These are phyloP conservation scores for Phania funesta DNA, from an alignment of 2,888 invertebrate genomes.

Conservation along the genomic window DNA sequence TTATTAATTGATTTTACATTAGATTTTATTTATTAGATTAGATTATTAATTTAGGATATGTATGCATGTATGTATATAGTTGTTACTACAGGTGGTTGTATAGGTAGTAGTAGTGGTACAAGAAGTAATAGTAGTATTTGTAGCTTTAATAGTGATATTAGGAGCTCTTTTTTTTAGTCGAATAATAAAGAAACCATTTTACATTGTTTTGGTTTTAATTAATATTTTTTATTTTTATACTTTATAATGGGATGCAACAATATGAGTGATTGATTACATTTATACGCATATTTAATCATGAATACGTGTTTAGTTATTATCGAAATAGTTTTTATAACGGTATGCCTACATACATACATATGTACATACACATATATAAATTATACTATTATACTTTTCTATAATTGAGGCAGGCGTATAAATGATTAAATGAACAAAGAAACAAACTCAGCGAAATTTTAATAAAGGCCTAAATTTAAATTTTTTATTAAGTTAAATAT, in stretches of 20 bases:
- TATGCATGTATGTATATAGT: slow-evolving; percentile 51
- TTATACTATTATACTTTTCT: not conserved
- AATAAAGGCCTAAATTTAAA: not conserved
- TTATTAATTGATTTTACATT: slow-evolving; percentile 57
- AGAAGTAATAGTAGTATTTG: slow-evolving; percentile 44
- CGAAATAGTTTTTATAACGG: slow-evolving; percentile 16
- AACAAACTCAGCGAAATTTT: slow-evolving; percentile 33
- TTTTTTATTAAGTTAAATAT: too few relatives aligned
- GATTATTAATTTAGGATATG: slow-evolving; percentile 31
- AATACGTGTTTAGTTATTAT: slow-evolving; percentile 8
- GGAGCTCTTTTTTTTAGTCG: slow-evolving; percentile 36
- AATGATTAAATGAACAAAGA: not conserved
- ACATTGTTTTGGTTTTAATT: slow-evolving; percentile 46
- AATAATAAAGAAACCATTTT: slow-evolving; percentile 39
- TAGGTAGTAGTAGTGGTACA: slow-evolving; percentile 39
- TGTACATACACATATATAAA: not conserved
- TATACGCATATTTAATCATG: not conserved
- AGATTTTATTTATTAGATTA: too few relatives aligned
- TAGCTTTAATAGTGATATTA: slow-evolving; percentile 52
- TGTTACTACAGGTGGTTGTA: slow-evolving; percentile 62
- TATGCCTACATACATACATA: not conserved
- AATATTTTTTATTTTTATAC: slow-evolving; percentile 5
- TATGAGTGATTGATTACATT: slow-evolving; percentile 41
- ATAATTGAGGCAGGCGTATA: not conserved
- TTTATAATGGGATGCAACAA: slow-evolving; percentile 46